A percentile compares a stretch with the other conserved stretches of the same genome.
Conservation (phyloP, 2,113 vertebrate species). For the Nymphicus hollandicus region DNA sequence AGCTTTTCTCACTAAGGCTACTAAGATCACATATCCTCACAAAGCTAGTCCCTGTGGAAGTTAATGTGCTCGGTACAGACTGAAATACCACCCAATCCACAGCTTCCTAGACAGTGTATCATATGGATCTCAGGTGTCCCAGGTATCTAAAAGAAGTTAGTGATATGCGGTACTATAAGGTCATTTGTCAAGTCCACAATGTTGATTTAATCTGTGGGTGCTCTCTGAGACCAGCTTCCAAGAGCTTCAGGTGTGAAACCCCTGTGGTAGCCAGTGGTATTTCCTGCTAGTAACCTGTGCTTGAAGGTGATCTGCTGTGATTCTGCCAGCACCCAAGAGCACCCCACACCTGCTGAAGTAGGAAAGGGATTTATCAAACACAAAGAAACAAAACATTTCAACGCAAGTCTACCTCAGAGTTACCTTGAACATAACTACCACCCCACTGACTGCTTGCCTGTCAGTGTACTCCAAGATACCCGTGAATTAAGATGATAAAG, state of each 20-base stretch:
- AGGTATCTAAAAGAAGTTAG: background rate
- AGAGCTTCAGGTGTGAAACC: background rate
- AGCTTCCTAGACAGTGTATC: background rate
- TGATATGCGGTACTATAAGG: background rate
- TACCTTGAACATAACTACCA: background rate
- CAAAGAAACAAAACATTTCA: background rate
- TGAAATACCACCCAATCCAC: background rate
- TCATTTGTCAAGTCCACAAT: background rate
- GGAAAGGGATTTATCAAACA: background rate
- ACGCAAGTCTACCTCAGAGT: background rate
- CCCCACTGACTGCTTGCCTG: background rate
- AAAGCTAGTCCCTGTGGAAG: background rate
- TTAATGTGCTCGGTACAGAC: background rate
- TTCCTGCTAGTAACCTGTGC: background rate
- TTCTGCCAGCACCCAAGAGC: background rate
- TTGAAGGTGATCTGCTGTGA: background rate
- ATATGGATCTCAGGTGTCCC: background rate
- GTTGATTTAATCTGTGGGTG: background rate
- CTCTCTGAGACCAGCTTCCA: background rate
- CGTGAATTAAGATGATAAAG: background rate
- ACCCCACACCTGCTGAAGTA: background rate
- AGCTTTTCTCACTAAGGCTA: background rate
- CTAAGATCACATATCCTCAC: background rate
- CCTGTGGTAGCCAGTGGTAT: background rate
- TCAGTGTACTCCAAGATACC: fast-evolving